A percentile compares a stretch with the other conserved stretches of the same genome.
These are phyloP conservation scores for Anticlea derivata DNA, from an alignment of 2,888 invertebrate species.

Conservation along the genomic window DNA sequence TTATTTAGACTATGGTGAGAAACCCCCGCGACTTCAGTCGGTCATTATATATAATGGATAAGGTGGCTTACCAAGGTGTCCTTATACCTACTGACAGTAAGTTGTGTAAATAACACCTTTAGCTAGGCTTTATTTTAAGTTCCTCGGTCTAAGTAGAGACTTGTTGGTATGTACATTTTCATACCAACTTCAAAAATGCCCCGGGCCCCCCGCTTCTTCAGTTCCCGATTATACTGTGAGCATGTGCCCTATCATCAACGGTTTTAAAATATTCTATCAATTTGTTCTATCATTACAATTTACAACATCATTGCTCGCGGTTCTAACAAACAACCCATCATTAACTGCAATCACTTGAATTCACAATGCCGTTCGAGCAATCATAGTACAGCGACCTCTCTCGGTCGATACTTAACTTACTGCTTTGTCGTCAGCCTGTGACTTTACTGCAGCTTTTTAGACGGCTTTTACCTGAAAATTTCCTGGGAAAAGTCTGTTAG, in stretches of 20 bases:
- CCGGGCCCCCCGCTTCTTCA: not conserved
- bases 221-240: not conserved
- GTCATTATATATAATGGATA: too few relatives aligned
- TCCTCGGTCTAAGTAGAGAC: too few relatives aligned
- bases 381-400: conserved; percentile 70
- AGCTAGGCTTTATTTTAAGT: too few relatives aligned
- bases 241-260: conserved; percentile 1
- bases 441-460: too few relatives aligned
- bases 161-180: too few relatives aligned
- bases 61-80: too few relatives aligned
- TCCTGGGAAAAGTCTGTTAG: not conserved
- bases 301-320: conserved; percentile 11
- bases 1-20: too few relatives aligned
- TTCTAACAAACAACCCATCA: conserved; percentile 26
- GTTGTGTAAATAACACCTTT: too few relatives aligned
- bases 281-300: conserved; percentile 11
- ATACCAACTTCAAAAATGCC: too few relatives aligned
- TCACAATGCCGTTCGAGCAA: conserved; percentile 58
- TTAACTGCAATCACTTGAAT: conserved; percentile 48
- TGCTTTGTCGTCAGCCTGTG: conserved; percentile 35
- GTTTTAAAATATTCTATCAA: conserved; percentile 9
- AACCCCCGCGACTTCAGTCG: too few relatives aligned
- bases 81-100: too few relatives aligned
- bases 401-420: conserved; percentile 56
- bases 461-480: conserved; percentile 23